phyloP scores from a whole-genome alignment of 92 coral and sea anemone species.

The Phenganax stokvisi region DNA sequence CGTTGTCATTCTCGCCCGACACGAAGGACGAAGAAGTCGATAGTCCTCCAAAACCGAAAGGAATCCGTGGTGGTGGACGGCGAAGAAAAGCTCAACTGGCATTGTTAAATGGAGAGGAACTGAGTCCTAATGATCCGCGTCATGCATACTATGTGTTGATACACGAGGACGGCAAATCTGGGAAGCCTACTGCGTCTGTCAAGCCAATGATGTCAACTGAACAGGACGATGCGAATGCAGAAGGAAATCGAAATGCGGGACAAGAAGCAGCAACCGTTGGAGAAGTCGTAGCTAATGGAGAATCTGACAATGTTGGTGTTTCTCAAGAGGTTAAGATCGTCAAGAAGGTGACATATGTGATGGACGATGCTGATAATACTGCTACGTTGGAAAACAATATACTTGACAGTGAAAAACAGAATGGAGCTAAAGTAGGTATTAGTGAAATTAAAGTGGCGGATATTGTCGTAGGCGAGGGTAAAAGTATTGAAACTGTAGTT shows the following conservation, averaged over 20 bases:
- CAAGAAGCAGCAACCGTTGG: neutral
- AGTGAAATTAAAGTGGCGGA: neutral
- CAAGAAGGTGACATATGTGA: neutral
- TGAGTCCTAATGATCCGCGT: conserved; percentile 17
- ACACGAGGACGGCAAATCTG: conserved; percentile 40
- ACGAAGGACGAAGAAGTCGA: conserved; percentile 32
- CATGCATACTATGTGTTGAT: conserved; percentile 37
- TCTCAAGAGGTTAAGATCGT: neutral
- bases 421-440: neutral
- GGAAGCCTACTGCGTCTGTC: conserved; percentile 94
- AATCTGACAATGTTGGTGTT: neutral
- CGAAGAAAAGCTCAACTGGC: conserved; percentile 39
- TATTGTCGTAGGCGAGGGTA: neutral
- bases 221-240: neutral
- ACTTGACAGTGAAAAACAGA: conserved; percentile 5
- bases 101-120: conserved; percentile 22
- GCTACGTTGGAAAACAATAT: neutral
- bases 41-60: conserved; percentile 38
- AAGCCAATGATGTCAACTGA: conserved; percentile 71
- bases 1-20: conserved; percentile 31
- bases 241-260: neutral
- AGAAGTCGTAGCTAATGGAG: neutral
- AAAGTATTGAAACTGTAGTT: neutral
- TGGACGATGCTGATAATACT: neutral
- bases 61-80: conserved; percentile 42